Percentiles rank a stretch among this genome's conserved stretches.
These are phyloP conservation scores for Lissonota sp. DNA, from an alignment of 2,888 invertebrate species.

Conservation along the genomic window DNA sequence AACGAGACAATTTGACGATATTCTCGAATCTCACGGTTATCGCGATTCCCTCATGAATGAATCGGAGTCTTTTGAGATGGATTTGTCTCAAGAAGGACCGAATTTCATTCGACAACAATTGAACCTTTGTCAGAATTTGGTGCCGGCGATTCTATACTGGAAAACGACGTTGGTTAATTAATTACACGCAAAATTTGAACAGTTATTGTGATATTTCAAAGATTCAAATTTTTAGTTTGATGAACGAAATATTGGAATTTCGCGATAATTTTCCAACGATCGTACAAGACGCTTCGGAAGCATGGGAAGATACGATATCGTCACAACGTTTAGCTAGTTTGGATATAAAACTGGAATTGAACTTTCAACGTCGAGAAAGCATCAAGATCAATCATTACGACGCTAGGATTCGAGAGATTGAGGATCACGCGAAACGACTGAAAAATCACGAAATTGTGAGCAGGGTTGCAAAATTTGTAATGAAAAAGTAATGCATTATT, in stretches of 20 bases:
- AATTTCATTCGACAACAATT: conserved; percentile 31
- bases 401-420: conserved; percentile 62
- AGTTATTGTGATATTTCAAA: background rate
- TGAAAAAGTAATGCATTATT: too few species aligned
- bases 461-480: too few species aligned
- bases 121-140: conserved; percentile 28
- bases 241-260: conserved; percentile 56
- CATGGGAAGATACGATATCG: conserved; percentile 60
- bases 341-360: conserved; percentile 48
- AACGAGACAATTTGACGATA: conserved; percentile 57
- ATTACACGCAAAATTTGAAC: background rate
- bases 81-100: conserved; percentile 6
- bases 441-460: conserved; percentile 65
- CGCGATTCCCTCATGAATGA: background rate
- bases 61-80: conserved; percentile 4
- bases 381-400: conserved; percentile 56
- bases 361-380: conserved; percentile 52
- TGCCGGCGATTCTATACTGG: conserved; percentile 38
- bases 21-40: conserved; percentile 46
- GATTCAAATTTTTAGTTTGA: conserved; percentile 47
- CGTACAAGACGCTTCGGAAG: conserved; percentile 38
- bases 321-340: conserved; percentile 37
- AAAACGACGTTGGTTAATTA: conserved; percentile 36
- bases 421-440: conserved; percentile 58
- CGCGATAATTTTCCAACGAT: conserved; percentile 50